phyloP scores from a whole-genome alignment of 64 coral and sea anemone genomes.

The Catalaphyllia jardinei region DNA sequence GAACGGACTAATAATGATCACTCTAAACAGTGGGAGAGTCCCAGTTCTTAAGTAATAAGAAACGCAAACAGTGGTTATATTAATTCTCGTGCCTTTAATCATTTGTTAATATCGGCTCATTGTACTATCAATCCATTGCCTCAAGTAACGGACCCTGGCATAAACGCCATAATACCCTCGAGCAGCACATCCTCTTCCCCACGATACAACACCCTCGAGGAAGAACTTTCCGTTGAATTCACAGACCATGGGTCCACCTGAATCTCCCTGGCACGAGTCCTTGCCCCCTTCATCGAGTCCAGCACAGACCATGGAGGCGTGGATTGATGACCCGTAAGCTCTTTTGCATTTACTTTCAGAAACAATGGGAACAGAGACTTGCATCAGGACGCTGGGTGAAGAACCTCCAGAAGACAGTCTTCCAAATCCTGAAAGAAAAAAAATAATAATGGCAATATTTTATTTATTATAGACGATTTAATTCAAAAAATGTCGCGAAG shows the following conservation, averaged over 20 bases:
- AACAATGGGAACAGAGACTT: slow-evolving; percentile 49
- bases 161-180: slow-evolving; percentile 51
- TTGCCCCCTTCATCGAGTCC: slow-evolving; percentile 38
- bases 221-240: slow-evolving; percentile 51
- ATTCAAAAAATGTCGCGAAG: no score
- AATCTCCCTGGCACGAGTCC: slow-evolving; percentile 60
- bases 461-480: no score
- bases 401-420: slow-evolving; percentile 33
- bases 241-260: slow-evolving; percentile 62
- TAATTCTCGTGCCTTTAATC: background rate
- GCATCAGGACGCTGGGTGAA: slow-evolving; percentile 14
- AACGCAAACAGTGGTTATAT: background rate
- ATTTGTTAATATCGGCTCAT: slow-evolving; percentile 21
- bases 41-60: no score
- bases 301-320: slow-evolving; percentile 63
- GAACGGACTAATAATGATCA: no score
- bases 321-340: slow-evolving; percentile 38
- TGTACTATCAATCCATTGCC: slow-evolving; percentile 37
- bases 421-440: slow-evolving; percentile 21
- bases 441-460: no score
- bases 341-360: slow-evolving; percentile 24
- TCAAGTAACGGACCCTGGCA: slow-evolving; percentile 51
- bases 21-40: no score
- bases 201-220: slow-evolving; percentile 54
- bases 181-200: slow-evolving; percentile 35